Evolutionary conservation across 2,888 invertebrate species (phyloP), one percentile per base, ranked within the genome.

Genomic region (Agrotis exclamationis): DNA sequence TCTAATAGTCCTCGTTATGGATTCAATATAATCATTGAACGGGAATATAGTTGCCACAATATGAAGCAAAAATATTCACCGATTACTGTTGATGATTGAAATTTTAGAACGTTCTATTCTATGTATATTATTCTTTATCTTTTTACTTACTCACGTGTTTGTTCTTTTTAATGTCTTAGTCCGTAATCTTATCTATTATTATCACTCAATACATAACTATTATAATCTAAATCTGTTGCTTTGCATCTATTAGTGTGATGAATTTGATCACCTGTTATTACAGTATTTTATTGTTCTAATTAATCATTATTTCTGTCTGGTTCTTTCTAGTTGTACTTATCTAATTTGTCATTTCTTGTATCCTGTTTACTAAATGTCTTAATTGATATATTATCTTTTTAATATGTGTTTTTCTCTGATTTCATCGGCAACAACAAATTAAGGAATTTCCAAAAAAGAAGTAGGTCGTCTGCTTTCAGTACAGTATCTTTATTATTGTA

Each of bases 281-380:
- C 39, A 39, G 1, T 11, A 11, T 39, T 39, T 39, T 39, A 28
- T 48, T 39, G 20, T 56, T 56, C 3, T 24, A 28, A 57, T 48
- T 71, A 3, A 51, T 60, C 16, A 60, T 22, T 1, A 22, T 33
- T 60, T 74, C 39, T 39, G 39, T 39, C 39, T 39, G 39, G 33
- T 33, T 33, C 5, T 33, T 33, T 1, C 39, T 39, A 11, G 1
- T 39, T 39, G 11, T 39, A 33, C 33, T 39, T 39, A 16, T 67
- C 3, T 14, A n/a, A 44, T 28, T 56, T 16, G 2, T 33, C n/a
- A 33, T 56, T 11, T 11, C 0, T 33, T 14, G 5, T 24, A 24
- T 44, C 39, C 24, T 64, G 47, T 22, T 56, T 45, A 44, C 20
- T 13, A 20, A 66, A 22, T 54, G 1, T 44, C 6, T 24, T 18